Evolutionary conservation across 1,140 invertebrate species (phyloP).

Genomic region (Drosophila auraria): DNA sequence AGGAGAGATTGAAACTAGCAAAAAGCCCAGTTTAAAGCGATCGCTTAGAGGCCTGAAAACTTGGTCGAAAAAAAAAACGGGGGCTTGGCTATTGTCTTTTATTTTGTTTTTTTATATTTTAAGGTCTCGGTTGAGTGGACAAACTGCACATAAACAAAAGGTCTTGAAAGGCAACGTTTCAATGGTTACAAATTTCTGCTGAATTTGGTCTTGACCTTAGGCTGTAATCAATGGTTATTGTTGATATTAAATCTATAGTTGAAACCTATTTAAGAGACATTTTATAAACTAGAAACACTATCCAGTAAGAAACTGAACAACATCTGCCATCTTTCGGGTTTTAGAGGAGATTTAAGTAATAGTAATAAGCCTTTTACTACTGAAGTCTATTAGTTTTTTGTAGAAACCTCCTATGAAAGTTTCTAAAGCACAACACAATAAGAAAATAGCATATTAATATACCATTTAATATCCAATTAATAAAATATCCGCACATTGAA

Average conservation of each 20-base stretch:
- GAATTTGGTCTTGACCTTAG: background rate
- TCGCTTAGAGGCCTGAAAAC: constrained; percentile 23
- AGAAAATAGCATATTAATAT: background rate
- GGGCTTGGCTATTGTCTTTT: constrained; percentile 40
- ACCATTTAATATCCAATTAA: too few relatives aligned
- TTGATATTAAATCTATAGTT: too few relatives aligned
- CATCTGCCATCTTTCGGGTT: too few relatives aligned
- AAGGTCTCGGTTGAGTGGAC: constrained; percentile 46
- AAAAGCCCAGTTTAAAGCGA: background rate
- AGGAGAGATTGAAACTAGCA: constrained; percentile 25
- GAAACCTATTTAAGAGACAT: too few relatives aligned
- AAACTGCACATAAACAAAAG: constrained; percentile 1
- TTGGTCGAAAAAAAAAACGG: constrained; percentile 23
- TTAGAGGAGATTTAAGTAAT: too few relatives aligned
- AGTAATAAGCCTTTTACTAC: too few relatives aligned
- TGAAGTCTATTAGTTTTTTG: too few relatives aligned
- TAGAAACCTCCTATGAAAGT: too few relatives aligned
- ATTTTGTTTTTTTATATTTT: background rate
- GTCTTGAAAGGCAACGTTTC: background rate
- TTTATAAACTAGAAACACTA: background rate
- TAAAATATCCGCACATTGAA: too few relatives aligned
- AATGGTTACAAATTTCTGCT: background rate
- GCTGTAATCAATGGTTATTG: background rate
- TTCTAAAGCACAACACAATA: background rate
- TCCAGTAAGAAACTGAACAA: too few relatives aligned